Base-by-base conservation (phyloP, 2,888 invertebrate species). In the Drosophila ustulata region DNA sequence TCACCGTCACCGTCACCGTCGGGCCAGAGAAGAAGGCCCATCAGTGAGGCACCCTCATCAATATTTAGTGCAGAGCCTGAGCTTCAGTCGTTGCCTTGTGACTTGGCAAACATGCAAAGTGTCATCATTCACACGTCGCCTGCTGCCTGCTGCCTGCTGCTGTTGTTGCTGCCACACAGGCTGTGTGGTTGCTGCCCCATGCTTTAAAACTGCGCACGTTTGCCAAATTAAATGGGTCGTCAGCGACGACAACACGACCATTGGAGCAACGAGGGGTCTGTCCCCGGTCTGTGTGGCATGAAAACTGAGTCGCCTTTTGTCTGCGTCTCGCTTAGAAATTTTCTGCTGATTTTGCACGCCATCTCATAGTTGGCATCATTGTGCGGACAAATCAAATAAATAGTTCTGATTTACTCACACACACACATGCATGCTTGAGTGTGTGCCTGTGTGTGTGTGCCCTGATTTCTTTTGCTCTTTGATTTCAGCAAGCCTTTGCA, bases 91-190 rank as follows among this genome's bases (percentile, higher is more conserved):
- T 43, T 56, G 57, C 52, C 49, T 64, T 63, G 13, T 80, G 82
- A 85, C 85, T 88, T 79, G 85, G 82, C 88, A 88, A 86, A 88
- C 88, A 86, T 85, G 88, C 88, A 88, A 86, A 89, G 89, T 89
- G 88, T 85, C 89, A 89, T 89, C 89, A 87, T 88, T 89, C 85
- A 87, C 89, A 89, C 87, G 82, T 88, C 85, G 82, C 71, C 70
- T 63, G 68, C 62, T 66, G 75, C 47, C 59, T 68, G 75, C 47
- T 61, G 57, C 34, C 57, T 58, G 47, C 37, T 55, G 43, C 45
- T 52, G 34, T 47, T 41, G 57, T 18, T 49, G 47, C 23, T 58
- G 58, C 43, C 28, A 39, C 50, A 45, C 52, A 43, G 56, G n/a
- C 53, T 30, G 51, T 59, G 58, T 69, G 75, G 30, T 34, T 9